Evolutionary conservation across 1,140 invertebrate species (phyloP).

Genomic region (Tetramorium parvispinum): DNA sequence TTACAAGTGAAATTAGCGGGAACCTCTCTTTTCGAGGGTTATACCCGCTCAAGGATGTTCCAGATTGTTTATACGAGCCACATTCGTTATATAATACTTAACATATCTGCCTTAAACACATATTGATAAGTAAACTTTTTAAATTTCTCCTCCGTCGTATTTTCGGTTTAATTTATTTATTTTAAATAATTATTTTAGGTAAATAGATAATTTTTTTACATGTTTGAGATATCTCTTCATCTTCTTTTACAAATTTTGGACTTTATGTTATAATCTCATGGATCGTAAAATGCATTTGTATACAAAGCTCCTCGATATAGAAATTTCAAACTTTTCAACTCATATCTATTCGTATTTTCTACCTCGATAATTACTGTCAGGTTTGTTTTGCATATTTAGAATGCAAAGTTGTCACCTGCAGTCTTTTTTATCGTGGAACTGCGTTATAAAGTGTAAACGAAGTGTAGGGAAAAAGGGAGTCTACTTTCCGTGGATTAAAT

Average conservation of each 20-base stretch:
- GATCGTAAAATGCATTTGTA: not conserved
- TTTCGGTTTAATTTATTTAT: not conserved
- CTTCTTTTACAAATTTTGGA: not conserved
- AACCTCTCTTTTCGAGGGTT: not conserved
- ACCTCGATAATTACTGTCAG: not conserved
- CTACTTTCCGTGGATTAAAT: constrained; percentile 42
- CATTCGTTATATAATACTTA: not conserved
- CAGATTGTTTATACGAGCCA: not conserved
- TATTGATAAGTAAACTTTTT: not conserved
- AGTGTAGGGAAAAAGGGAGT: constrained; percentile 17
- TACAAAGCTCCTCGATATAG: not conserved
- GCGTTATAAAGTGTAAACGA: constrained; percentile 48
- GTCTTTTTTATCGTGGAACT: constrained; percentile 20
- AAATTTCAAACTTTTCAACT: not conserved
- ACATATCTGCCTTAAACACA: not conserved
- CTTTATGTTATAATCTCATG: not conserved
- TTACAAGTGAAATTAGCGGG: constrained; percentile 22
- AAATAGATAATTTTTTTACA: not conserved
- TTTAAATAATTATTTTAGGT: not conserved
- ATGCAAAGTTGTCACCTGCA: constrained; percentile 43
- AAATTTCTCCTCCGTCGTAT: not conserved
- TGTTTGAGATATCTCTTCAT: not conserved
- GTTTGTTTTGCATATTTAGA: constrained; percentile 29
- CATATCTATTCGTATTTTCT: not conserved
- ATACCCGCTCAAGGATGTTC: not conserved